Conservation (phyloP, 2,113 vertebrate genomes). For the Archilochus colubris region DNA sequence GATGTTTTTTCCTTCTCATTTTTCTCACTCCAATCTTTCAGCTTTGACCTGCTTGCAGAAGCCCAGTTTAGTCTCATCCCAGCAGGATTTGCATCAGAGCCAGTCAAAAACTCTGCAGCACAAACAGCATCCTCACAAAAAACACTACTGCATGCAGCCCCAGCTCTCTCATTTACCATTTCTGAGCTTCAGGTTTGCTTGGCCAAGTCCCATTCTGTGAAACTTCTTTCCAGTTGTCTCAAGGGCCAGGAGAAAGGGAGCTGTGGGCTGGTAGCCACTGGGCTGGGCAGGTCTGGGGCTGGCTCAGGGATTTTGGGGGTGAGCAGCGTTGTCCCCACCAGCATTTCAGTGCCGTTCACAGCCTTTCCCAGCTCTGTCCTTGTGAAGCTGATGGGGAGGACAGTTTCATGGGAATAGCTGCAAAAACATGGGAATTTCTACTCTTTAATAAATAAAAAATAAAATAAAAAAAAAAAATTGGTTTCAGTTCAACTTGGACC, state of each 20-base stretch:
- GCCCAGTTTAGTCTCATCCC: background rate
- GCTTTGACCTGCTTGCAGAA: background rate
- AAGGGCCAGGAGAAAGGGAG: background rate
- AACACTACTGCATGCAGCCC: background rate
- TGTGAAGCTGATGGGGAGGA: background rate
- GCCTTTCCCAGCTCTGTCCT: background rate
- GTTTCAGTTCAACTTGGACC: slow-evolving; percentile 19
- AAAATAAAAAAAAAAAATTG: background rate
- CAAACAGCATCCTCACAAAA: background rate
- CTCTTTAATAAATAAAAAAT: background rate
- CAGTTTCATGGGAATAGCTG: background rate
- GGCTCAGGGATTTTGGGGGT: background rate
- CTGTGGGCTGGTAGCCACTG: accelerated
- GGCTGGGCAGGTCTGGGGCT: background rate
- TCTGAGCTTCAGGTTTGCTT: background rate
- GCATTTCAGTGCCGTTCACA: background rate
- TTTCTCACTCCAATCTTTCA: background rate
- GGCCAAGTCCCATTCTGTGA: background rate
- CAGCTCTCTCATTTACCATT: background rate
- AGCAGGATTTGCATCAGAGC: accelerated
- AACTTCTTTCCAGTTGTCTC: background rate
- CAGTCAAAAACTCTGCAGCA: background rate
- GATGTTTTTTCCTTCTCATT: background rate
- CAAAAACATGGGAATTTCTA: slow-evolving; percentile 13
- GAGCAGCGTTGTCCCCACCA: background rate